Percentiles rank a stretch among this genome's conserved stretches.
These are phyloP conservation scores for Porites divaricata DNA, from an alignment of 92 coral and sea anemone genomes.

Conservation along the genomic window DNA sequence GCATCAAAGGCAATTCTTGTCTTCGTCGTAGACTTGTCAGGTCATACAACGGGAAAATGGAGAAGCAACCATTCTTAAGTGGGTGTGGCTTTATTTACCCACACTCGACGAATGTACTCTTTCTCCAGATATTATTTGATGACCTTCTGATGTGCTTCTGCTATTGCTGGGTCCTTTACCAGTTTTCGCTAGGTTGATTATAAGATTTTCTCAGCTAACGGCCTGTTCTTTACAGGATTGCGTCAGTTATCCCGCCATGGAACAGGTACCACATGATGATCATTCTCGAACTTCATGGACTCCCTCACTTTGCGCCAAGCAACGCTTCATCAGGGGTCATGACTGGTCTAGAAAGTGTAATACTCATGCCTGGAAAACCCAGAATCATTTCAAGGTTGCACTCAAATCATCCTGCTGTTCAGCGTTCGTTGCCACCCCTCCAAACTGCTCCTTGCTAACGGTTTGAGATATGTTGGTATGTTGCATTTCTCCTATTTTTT, in stretches of 20 bases:
- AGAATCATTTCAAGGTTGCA: conserved; percentile 49
- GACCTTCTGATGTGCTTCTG: too few species aligned
- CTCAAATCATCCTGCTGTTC: conserved; percentile 49
- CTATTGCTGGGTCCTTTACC: too few species aligned
- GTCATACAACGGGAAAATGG: conserved; percentile 37
- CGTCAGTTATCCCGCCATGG: conserved; percentile 64
- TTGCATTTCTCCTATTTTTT: too few species aligned
- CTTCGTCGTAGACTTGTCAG: conserved; percentile 44
- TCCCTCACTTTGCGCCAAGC: conserved; percentile 57
- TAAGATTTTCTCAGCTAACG: too few species aligned
- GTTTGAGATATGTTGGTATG: too few species aligned
- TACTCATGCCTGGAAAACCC: conserved; percentile 66
- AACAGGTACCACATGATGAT: conserved; percentile 58
- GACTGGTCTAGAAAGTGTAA: conserved; percentile 35
- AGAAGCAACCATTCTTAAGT: conserved; percentile 24
- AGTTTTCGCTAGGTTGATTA: too few species aligned
- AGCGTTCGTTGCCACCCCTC: too few species aligned
- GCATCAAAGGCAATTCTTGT: conserved; percentile 36
- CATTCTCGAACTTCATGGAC: conserved; percentile 45
- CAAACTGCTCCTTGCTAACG: too few species aligned
- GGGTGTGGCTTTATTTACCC: too few species aligned
- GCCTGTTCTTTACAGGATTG: conserved; percentile 41
- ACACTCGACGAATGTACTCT: too few species aligned
- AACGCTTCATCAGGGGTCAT: conserved; percentile 50
- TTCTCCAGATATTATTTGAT: too few species aligned